Conservation (phyloP, 2,797 vertebrate species). For the Nannoperca australis region DNA sequence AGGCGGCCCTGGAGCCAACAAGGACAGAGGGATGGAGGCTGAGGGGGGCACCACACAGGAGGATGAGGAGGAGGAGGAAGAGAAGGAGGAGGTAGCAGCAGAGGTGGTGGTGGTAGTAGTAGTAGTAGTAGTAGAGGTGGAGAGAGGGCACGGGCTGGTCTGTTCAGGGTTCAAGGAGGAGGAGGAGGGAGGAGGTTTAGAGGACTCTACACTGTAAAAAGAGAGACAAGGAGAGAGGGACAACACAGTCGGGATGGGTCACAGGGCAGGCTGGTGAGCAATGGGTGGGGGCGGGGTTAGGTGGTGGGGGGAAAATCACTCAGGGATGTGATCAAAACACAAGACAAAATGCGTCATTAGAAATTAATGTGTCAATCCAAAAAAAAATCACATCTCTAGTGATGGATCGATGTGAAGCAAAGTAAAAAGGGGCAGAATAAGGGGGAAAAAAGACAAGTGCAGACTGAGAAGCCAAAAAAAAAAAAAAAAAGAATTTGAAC, state of each 20-base stretch:
- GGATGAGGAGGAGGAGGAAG: constrained; percentile 88
- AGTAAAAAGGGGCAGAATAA: constrained; percentile 71
- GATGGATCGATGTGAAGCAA: constrained; percentile 39
- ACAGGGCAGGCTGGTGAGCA: constrained; percentile 83
- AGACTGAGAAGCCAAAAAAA: constrained; percentile 50
- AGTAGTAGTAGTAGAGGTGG: constrained; percentile 83
- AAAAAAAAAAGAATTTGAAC: constrained; percentile 1
- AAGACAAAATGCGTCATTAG: constrained; percentile 49
- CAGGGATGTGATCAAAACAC: constrained; percentile 66
- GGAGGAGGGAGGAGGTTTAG: constrained; percentile 96
- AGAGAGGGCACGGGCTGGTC: constrained; percentile 94
- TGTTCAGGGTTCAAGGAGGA: constrained; percentile 96
- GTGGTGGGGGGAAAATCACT: constrained; percentile 72
- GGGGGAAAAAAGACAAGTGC: constrained; percentile 56
- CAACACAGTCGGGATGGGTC: constrained; percentile 87
- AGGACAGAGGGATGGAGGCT: constrained; percentile 92
- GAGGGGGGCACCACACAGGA: constrained; percentile 90
- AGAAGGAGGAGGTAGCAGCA: constrained; percentile 88
- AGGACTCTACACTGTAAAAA: constrained; percentile 99
- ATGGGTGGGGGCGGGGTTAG: constrained; percentile 51
- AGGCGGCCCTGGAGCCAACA: constrained; percentile 89
- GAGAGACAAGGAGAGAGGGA: constrained; percentile 86
- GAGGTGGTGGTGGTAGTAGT: constrained; percentile 83
- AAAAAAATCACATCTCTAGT: constrained; percentile 28
- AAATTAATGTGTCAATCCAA: constrained; percentile 21